Evolutionary conservation across 2,113 vertebrate species (phyloP).

Genomic region (Menura novaehollandiae): DNA sequence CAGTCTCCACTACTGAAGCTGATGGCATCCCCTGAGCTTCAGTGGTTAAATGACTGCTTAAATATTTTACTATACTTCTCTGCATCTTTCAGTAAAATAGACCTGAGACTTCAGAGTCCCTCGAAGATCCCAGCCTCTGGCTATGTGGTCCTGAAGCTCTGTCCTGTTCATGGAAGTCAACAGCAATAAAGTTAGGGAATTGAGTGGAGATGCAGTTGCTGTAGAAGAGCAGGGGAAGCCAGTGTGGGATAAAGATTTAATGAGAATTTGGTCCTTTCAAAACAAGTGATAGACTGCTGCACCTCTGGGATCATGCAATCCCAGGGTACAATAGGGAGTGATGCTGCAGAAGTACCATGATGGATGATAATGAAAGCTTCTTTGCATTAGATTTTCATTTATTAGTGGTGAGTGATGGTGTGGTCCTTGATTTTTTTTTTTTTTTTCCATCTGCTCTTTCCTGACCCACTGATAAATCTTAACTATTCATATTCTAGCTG

Average conservation of each 20-base stretch:
- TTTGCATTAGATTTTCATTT: slow-evolving; percentile 13
- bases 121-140: neutral
- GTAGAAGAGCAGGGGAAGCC: neutral
- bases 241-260: neutral
- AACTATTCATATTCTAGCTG: neutral
- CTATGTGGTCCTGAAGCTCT: neutral
- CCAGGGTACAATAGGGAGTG: neutral
- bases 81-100: neutral
- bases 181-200: neutral
- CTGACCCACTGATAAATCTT: neutral
- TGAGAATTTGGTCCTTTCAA: neutral
- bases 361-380: neutral
- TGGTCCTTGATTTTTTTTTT: neutral
- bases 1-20: neutral
- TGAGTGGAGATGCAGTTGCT: neutral
- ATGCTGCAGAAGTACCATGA: neutral
- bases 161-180: neutral
- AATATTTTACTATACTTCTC: neutral
- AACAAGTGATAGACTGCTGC: neutral
- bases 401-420: neutral
- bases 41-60: neutral
- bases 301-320: neutral
- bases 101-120: neutral
- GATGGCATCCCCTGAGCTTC: neutral
- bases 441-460: neutral